These are phyloP conservation scores for Amphiura filiformis DNA, from an alignment of 35 echinoderm and acorn worm species.

Conservation along the genomic window DNA sequence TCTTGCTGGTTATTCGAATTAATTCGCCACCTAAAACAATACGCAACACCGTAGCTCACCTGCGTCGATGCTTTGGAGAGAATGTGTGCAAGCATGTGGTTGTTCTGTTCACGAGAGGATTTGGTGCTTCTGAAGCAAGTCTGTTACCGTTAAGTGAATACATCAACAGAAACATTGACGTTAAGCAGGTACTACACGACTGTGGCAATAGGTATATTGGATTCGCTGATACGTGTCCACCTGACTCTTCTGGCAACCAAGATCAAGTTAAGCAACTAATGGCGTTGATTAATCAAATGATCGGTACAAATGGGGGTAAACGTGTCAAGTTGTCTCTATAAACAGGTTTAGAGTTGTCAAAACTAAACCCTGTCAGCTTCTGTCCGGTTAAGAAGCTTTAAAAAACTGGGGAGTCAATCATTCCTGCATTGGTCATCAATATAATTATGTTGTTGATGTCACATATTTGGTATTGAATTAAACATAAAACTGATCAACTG, in stretches of 20 bases:
- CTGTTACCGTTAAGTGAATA: background rate
- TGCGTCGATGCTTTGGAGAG: background rate
- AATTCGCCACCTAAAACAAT: background rate
- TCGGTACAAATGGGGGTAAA: background rate
- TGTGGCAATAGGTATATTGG: background rate
- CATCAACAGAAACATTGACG: background rate
- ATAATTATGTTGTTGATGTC: too few relatives aligned
- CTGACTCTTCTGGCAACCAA: background rate
- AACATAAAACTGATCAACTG: too few relatives aligned
- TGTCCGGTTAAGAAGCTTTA: too few relatives aligned
- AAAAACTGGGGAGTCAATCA: too few relatives aligned
- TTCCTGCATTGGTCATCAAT: too few relatives aligned
- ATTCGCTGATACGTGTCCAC: background rate
- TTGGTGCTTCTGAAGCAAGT: background rate
- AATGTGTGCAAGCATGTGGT: background rate
- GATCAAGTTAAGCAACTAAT: background rate
- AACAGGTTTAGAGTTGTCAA: too few relatives aligned
- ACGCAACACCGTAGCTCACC: background rate
- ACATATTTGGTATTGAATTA: too few relatives aligned
- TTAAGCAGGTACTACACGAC: background rate
- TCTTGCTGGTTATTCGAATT: background rate
- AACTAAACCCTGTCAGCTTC: too few relatives aligned
- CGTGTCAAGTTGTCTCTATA: too few relatives aligned
- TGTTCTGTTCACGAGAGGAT: background rate
- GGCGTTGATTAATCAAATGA: background rate